Percentiles rank a stretch among this genome's conserved stretches.
Evolutionary conservation across 2,888 invertebrate species (phyloP).

Genomic region (Pollenia griseotomentosa): DNA sequence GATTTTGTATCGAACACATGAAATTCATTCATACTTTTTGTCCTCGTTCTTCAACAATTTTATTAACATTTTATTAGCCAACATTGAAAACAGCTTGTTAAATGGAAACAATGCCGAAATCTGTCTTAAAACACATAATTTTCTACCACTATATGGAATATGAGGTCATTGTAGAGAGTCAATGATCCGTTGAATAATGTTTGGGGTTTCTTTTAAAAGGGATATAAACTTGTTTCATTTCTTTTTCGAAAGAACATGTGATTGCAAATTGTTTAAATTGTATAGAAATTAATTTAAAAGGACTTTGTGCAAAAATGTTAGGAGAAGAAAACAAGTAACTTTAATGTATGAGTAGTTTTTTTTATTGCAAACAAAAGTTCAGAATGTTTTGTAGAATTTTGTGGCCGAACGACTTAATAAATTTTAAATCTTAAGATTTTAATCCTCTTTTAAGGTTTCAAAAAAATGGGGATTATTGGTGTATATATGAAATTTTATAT

Average conservation of each 20-base stretch:
- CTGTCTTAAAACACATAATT: slow-evolving; percentile 47
- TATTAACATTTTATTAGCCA: slow-evolving; percentile 67
- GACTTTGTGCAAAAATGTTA: slow-evolving; percentile 30
- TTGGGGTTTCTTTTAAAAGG: slow-evolving; percentile 24
- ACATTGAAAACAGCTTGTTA: slow-evolving; percentile 51
- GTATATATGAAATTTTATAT: slow-evolving; percentile 7
- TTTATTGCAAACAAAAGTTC: slow-evolving; percentile 10
- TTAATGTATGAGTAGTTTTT: slow-evolving; percentile 10
- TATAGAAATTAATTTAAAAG: slow-evolving; percentile 55
- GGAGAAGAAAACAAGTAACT: neutral
- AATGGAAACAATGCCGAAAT: slow-evolving; percentile 27
- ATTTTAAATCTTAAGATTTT: slow-evolving; percentile 61
- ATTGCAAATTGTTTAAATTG: slow-evolving; percentile 42
- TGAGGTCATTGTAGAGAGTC: slow-evolving; percentile 20
- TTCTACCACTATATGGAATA: slow-evolving; percentile 17
- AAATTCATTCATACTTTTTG: slow-evolving; percentile 9
- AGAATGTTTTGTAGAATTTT: slow-evolving; percentile 46
- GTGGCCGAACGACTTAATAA: slow-evolving; percentile 56
- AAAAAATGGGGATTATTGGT: slow-evolving; percentile 44
- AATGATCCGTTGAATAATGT: slow-evolving; percentile 64
- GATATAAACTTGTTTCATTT: neutral
- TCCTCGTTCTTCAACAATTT: slow-evolving; percentile 42
- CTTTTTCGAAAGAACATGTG: neutral
- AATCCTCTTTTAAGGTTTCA: slow-evolving; percentile 66
- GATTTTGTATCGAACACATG: slow-evolving; percentile 41